Evolutionary conservation across 2,113 vertebrate genomes (phyloP).

Genomic region (Oxyruncus cristatus): DNA sequence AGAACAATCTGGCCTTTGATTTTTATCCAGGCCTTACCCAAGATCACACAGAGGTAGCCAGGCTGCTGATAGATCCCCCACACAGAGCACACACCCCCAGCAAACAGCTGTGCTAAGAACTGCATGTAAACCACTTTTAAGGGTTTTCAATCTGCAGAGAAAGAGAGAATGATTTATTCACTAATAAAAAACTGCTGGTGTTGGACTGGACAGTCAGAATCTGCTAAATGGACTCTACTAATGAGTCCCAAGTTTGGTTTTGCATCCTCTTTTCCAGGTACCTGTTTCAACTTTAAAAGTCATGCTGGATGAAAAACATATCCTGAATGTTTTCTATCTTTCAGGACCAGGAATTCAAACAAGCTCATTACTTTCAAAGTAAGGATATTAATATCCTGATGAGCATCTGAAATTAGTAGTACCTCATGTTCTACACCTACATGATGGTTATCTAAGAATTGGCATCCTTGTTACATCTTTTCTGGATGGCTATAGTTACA

Average conservation of each 20-base stretch:
- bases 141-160: constrained; percentile 12
- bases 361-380: constrained; percentile 22
- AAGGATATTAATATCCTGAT: constrained; percentile 45
- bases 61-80: constrained; percentile 61
- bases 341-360: constrained; percentile 19
- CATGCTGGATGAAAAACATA: background rate
- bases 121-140: constrained; percentile 26
- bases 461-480: constrained; percentile 9
- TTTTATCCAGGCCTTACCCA: constrained; percentile 62
- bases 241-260: background rate
- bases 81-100: constrained; percentile 39
- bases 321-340: background rate
- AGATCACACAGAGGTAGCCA: constrained; percentile 62
- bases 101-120: constrained; percentile 51
- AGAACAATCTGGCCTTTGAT: constrained; percentile 66
- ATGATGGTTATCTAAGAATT: constrained; percentile 48
- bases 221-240: background rate
- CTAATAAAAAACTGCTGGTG: constrained; percentile 7
- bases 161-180: background rate
- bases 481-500: background rate
- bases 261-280: background rate
- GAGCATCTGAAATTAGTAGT: constrained; percentile 53
- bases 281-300: background rate
- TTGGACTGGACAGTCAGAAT: background rate
- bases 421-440: constrained; percentile 51